Evolutionary conservation across 2,888 invertebrate species (phyloP).

Genomic region (Scaptomyza polygonia): DNA sequence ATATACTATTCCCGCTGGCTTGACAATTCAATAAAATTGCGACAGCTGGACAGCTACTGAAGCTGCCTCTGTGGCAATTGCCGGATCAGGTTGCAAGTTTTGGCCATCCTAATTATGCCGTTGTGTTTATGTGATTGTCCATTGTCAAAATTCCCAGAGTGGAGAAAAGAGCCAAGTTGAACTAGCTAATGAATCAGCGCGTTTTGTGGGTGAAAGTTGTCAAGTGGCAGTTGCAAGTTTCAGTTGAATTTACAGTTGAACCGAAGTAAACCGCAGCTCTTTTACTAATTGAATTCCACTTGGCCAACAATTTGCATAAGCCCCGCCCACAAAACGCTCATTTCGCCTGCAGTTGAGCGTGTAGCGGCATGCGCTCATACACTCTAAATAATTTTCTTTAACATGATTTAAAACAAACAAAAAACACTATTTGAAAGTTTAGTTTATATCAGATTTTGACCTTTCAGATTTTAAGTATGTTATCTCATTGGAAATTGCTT

Average conservation of each 20-base stretch:
- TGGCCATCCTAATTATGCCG: slow-evolving; percentile 57
- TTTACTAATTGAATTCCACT: slow-evolving; percentile 58
- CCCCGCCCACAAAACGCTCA: slow-evolving; percentile 38
- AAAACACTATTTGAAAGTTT: too few species aligned
- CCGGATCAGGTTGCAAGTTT: slow-evolving; percentile 31
- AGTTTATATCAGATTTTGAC: too few species aligned
- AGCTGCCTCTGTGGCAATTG: slow-evolving; percentile 13
- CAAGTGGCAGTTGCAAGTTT: slow-evolving; percentile 20
- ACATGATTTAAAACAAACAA: too few species aligned
- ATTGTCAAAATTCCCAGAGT: slow-evolving; percentile 52
- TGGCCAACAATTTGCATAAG: slow-evolving; percentile 51
- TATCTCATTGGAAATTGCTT: too few species aligned
- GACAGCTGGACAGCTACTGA: slow-evolving; percentile 39
- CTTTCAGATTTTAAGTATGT: too few species aligned
- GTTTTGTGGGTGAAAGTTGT: slow-evolving; percentile 68
- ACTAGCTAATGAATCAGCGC: slow-evolving; percentile 45
- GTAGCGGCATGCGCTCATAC: not conserved
- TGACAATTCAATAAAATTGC: slow-evolving; percentile 74
- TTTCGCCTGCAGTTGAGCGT: slow-evolving; percentile 50
- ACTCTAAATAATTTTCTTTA: not conserved
- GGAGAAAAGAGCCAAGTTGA: not conserved
- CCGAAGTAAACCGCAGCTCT: slow-evolving; percentile 16
- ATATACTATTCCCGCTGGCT: slow-evolving; percentile 47
- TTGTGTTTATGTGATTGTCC: slow-evolving; percentile 58
- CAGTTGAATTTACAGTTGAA: slow-evolving; percentile 20